These are phyloP conservation scores for Eristalis pertinax DNA, from an alignment of 2,888 invertebrate genomes.

Conservation along the genomic window DNA sequence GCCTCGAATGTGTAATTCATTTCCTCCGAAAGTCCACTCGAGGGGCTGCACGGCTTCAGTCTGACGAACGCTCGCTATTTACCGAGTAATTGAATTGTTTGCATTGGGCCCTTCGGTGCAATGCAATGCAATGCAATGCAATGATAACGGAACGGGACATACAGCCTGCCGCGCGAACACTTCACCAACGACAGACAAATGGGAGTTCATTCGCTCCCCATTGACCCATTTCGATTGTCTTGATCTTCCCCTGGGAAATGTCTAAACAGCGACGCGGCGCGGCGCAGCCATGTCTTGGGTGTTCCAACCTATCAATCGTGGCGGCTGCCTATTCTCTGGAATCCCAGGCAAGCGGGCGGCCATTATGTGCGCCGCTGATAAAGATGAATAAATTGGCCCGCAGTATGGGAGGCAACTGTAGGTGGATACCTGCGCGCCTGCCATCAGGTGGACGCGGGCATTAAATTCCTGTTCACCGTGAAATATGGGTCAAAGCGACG, in stretches of 20 bases:
- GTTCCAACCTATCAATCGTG: slow-evolving; percentile 50
- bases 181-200: slow-evolving; percentile 51
- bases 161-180: slow-evolving; percentile 33
- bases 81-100: slow-evolving; percentile 37
- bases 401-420: not conserved
- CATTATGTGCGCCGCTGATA: slow-evolving; percentile 63
- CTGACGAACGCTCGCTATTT: slow-evolving; percentile 22
- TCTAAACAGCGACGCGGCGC: not conserved
- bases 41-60: not conserved
- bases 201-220: slow-evolving; percentile 35
- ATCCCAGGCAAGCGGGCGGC: slow-evolving; percentile 50
- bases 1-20: not conserved
- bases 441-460: slow-evolving; percentile 58
- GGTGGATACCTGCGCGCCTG: not conserved
- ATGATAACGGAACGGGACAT: slow-evolving; percentile 1
- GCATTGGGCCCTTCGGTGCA: slow-evolving; percentile 7
- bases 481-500: slow-evolving; percentile 65
- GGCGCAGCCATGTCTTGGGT: slow-evolving; percentile 1
- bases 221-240: slow-evolving; percentile 57
- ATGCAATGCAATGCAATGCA: not conserved
- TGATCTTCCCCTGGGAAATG: slow-evolving; percentile 7
- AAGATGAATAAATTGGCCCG: slow-evolving; percentile 45
- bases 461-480: slow-evolving; percentile 16
- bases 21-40: slow-evolving; percentile 22
- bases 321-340: slow-evolving; percentile 36